Percentiles rank a stretch among this genome's conserved stretches.
These are phyloP conservation scores for Sebastes alutus DNA, from an alignment of 2,797 vertebrate genomes.

Conservation along the genomic window DNA sequence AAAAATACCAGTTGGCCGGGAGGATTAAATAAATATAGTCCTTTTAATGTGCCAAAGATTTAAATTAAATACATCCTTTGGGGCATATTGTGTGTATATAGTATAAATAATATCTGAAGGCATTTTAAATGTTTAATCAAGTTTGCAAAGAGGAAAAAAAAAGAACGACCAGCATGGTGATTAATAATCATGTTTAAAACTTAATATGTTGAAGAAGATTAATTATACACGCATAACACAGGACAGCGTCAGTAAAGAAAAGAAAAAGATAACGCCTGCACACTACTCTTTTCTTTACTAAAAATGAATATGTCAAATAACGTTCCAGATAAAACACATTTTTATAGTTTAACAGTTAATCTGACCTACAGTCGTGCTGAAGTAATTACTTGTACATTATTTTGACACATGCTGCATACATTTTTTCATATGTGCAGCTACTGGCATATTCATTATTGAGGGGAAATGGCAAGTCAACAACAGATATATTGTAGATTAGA, in stretches of 20 bases:
- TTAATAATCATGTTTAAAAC: background rate
- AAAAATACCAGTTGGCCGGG: background rate
- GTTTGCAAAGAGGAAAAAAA: background rate
- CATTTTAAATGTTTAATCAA: background rate
- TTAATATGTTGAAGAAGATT: background rate
- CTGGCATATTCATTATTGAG: background rate
- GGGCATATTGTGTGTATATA: background rate
- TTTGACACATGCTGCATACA: background rate
- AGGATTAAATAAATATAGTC: background rate
- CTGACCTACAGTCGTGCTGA: background rate
- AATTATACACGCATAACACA: accelerated
- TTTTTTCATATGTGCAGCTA: background rate
- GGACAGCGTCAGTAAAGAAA: too few relatives aligned
- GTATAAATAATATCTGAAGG: background rate
- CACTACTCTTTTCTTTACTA: background rate
- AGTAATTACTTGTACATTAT: background rate
- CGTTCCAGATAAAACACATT: background rate
- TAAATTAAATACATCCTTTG: background rate
- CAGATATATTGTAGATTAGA: background rate
- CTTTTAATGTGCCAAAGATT: background rate
- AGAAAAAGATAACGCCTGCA: too few relatives aligned
- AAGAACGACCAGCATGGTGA: background rate
- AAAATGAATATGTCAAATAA: background rate
- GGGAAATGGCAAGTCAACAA: background rate
- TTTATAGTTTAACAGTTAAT: background rate